Percentiles rank a stretch among this genome's conserved stretches.
Conservation (phyloP, 1,140 invertebrate species). For the Rhizoglyphus robini region DNA sequence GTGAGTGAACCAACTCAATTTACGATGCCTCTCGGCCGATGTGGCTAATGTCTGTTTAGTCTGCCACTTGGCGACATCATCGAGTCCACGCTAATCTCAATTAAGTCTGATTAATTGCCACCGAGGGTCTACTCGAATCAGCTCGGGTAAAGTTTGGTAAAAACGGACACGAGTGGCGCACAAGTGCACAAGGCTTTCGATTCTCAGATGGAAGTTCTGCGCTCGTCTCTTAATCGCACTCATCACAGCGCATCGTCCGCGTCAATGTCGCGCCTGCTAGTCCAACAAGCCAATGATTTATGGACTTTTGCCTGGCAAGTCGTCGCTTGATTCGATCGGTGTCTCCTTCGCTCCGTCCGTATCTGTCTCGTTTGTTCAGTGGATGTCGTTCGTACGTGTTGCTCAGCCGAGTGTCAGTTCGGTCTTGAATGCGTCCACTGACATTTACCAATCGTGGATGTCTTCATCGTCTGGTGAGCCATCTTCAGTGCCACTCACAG, state of each 20-base stretch:
- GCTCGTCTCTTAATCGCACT: no score
- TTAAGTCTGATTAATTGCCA: constrained; percentile 17
- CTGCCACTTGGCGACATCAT: not conserved
- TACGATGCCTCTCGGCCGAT: no score
- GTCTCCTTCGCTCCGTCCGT: not conserved
- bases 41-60: no score
- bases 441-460: no score
- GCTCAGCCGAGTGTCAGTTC: no score
- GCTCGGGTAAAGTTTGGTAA: not conserved
- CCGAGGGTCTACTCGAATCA: not conserved
- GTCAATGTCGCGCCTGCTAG: no score
- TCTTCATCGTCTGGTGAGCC: not conserved
- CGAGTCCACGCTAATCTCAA: constrained; percentile 12
- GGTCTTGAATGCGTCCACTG: no score
- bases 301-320: not conserved
- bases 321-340: not conserved
- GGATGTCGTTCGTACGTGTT: no score
- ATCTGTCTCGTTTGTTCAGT: no score
- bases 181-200: not conserved
- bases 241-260: no score
- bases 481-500: not conserved
- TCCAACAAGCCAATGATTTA: not conserved
- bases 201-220: no score
- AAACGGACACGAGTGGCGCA: not conserved
- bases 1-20: no score